Conservation (phyloP, 2,113 vertebrate genomes). For the Vidua chalybeata region DNA sequence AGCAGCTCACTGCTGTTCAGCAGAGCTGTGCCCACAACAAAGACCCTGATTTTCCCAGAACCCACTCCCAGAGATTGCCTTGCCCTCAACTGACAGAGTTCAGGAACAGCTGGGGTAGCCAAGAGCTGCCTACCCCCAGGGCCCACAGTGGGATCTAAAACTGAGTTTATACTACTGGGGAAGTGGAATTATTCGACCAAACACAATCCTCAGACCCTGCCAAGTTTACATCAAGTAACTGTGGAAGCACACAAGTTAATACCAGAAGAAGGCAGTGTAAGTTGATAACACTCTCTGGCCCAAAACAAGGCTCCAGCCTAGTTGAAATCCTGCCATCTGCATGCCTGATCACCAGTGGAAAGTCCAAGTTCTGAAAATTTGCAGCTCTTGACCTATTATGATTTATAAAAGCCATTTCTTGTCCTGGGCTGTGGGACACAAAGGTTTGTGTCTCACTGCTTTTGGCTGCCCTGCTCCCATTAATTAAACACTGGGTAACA, state of each 20-base stretch:
- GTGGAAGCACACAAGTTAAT: neutral
- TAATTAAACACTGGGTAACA: constrained; percentile 17
- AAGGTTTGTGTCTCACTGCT: neutral
- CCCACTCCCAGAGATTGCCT: neutral
- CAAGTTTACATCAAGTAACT: neutral
- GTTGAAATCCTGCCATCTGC: neutral
- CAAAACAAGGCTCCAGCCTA: neutral
- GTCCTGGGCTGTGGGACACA: neutral
- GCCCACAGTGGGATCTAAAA: neutral
- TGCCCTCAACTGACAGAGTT: neutral
- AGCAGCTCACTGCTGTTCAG: neutral
- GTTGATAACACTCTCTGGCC: neutral
- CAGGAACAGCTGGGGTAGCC: neutral
- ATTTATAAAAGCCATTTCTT: neutral
- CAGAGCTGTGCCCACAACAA: neutral
- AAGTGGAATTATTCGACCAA: neutral
- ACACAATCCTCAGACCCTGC: neutral
- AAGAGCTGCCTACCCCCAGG: neutral
- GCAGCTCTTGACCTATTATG: neutral
- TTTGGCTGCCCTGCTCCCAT: neutral
- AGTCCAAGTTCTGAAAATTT: neutral
- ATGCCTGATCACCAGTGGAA: neutral
- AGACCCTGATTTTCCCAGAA: neutral
- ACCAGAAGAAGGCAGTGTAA: neutral
- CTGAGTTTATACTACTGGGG: neutral